Evolutionary conservation across 2,888 invertebrate genomes (phyloP).

Genomic region (Serrognathus titanus): DNA sequence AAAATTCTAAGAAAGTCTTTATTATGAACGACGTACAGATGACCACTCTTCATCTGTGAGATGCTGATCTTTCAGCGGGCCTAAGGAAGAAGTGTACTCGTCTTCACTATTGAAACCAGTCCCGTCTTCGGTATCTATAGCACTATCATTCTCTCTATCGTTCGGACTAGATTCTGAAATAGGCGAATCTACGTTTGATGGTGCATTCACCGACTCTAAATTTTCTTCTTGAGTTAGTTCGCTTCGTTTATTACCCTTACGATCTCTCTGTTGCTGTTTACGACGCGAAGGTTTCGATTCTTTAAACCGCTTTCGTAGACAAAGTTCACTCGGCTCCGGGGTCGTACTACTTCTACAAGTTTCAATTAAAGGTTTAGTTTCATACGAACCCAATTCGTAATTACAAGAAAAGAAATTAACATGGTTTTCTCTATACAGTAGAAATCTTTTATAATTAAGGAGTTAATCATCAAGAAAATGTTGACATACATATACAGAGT

Average conservation of each 20-base stretch:
- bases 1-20: neutral
- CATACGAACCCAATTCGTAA: too few species aligned
- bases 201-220: conserved; percentile 21
- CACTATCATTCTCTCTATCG: conserved; percentile 33
- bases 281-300: conserved; percentile 34
- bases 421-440: too few species aligned
- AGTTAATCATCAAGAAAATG: too few species aligned
- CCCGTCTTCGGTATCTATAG: conserved; percentile 41
- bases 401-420: too few species aligned
- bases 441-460: too few species aligned
- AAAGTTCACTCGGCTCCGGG: conserved; percentile 41
- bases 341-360: conserved; percentile 24
- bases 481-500: too few species aligned
- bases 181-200: conserved; percentile 27
- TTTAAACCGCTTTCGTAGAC: conserved; percentile 42
- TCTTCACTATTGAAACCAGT: conserved; percentile 49
- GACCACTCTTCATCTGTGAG: conserved; percentile 48
- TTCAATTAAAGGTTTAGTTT: neutral
- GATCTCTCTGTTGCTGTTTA: conserved; percentile 32
- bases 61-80: conserved; percentile 22
- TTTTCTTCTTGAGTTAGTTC: conserved; percentile 37
- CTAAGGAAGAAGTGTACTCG: conserved; percentile 39
- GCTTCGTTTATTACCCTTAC: conserved; percentile 40
- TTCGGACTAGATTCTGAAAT: conserved; percentile 31
- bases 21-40: conserved; percentile 31